Base-by-base conservation (phyloP, 2,113 vertebrate species). In the Microcebus tavaratra region DNA sequence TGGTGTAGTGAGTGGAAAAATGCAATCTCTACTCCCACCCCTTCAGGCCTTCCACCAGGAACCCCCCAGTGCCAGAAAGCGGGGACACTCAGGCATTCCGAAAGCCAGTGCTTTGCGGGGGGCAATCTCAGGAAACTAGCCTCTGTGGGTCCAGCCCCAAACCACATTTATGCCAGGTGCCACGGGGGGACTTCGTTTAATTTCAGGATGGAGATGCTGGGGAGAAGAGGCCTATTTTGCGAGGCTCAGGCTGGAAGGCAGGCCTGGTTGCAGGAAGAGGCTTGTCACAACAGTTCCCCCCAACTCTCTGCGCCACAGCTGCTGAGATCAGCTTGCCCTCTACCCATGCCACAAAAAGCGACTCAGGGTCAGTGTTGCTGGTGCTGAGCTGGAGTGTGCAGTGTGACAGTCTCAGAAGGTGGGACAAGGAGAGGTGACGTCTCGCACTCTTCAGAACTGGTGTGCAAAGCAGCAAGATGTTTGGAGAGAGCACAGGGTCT, bases 341-440 rank as follows among this genome's bases (percentile, higher is more conserved):
- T 27, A 21, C 17, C 20, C 6, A 3, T 10, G 27, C 21, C 14
- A 17, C 17, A 12, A 6, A 36, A 55, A 50, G 78, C 0, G 1
- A 70, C 61, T n/a, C 63, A 34, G 0, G 29, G 61, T 61, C 55
- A 0, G 8, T 5, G 57, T 3, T 3, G 0, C n/a, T 11, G 57
- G 83, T 0, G 0, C 57, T 10, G 82, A 75, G 65, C 72, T n/a
- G 50, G 25, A 1, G 25, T 2, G 13, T 1, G 3, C 61, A 14
- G 23, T 0, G 1, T 12, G 39, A 29, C 78, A 3, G 10, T 63
- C 65, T 75, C 50, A 39, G 65, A 72, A 27, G 21, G 67, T 31
- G 27, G 23, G n/a, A 45, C 15, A 5, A 36, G 27, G 45, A 1
- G 12, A 68, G 23, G 18, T 17, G 23, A 29, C 6, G 5, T 6